Evolutionary conservation across 2,797 vertebrate species (phyloP), one percentile per base, ranked within the genome.

Genomic region (Nannoperca australis): DNA sequence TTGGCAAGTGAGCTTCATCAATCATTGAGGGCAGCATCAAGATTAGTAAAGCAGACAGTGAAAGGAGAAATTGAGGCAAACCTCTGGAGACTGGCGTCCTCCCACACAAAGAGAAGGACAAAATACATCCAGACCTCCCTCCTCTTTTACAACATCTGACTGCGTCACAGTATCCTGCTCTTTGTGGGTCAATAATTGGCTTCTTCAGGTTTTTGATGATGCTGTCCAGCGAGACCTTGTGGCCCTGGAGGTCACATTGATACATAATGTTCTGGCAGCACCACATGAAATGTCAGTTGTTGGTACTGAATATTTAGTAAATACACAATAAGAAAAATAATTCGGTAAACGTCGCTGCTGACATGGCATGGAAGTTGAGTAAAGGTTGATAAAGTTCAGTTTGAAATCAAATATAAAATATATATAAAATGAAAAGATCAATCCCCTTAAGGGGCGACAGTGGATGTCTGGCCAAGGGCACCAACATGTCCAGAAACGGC

Each of bases 31-130:
- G 50, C 49, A 68, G 51, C 22, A 42, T 36, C 12, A 5, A 45
- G 74, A 82, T 83, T 66, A 27, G 47, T 76, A 34, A 67, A 72
- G 74, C 47, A 64, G 78, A 70, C 36, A 47, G 66, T 50, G 45
- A 53, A 55, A 53, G 27, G 27, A 75, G 36, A 59, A 60, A 75
- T 76, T 54, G 58, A 78, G 55, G 55, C 22, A 34, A 20, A 45
- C 8, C 50, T 72, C 58, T 58, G n/a, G 45, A 60, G 67, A 4
- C 5, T n/a, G 13, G 42, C 6, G 9, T 24, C 14, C 62, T 38
- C 10, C 0, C 47, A 38, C 64, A 30, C n/a, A 42, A 2, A 65
- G 1, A 45, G 20, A 13, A 8, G 38, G 53, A 76, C 51, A 64
- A 49, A 50, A 36, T 34, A 15, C 62, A 50, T 55, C 32, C 32